Evolutionary conservation across 2,113 vertebrate species (phyloP).

Genomic region (Lipophrys pholis): DNA sequence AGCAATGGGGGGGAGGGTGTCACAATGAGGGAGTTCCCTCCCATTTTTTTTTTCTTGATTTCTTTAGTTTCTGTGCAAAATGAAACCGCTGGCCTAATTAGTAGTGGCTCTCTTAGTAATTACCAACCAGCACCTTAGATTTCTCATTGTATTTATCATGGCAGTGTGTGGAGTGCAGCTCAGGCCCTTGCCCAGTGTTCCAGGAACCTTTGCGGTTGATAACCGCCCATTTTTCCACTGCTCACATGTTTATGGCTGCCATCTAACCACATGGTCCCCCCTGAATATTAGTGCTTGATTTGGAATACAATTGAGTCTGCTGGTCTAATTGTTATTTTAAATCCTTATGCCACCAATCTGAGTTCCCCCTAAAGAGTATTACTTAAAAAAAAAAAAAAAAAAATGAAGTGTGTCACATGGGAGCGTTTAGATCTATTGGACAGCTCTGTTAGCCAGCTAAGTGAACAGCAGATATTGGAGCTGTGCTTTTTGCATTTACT

Average conservation of each 20-base stretch:
- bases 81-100: constrained; percentile 79
- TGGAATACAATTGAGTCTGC: constrained; percentile 39
- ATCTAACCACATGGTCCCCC: constrained; percentile 37
- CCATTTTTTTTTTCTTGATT: constrained; percentile 27
- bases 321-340: constrained; percentile 65
- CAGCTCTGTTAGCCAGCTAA: constrained; percentile 9
- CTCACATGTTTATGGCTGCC: constrained; percentile 59
- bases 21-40: background rate
- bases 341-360: constrained; percentile 48
- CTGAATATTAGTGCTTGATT: constrained; percentile 45
- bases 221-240: constrained; percentile 11
- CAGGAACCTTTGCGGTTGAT: constrained; percentile 52
- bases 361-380: constrained; percentile 24
- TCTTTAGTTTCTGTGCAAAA: constrained; percentile 44
- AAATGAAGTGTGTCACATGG: constrained; percentile 48
- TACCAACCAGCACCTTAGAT: constrained; percentile 65
- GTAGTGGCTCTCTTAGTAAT: constrained; percentile 74
- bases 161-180: constrained; percentile 47
- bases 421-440: constrained; percentile 37
- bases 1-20: background rate
- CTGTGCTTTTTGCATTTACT: constrained; percentile 32
- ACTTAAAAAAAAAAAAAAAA: background rate
- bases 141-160: constrained; percentile 76
- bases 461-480: background rate
- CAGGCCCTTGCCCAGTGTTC: constrained; percentile 44